Conservation (phyloP, 30 jellyfish, hydroid and myxozoan genomes). For the Cassiopea andromeda region DNA sequence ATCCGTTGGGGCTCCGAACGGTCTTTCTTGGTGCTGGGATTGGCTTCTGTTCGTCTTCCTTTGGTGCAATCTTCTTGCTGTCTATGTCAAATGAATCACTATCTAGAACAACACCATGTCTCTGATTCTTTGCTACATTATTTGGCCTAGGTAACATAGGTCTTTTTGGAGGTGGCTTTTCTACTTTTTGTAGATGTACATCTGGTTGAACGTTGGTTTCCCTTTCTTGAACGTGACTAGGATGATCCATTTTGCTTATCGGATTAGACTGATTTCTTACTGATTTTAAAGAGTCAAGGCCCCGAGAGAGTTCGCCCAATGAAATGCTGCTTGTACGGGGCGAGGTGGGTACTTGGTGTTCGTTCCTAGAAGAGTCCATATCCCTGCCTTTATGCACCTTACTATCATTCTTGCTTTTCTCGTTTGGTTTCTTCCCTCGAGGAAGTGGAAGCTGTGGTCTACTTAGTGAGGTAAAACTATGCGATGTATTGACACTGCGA, state of each 20-base stretch:
- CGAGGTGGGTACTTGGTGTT: background rate
- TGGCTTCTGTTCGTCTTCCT: conserved; percentile 29
- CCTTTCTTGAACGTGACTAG: background rate
- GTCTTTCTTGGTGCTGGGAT: conserved; percentile 76
- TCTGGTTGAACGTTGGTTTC: conserved; percentile 3
- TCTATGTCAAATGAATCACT: background rate
- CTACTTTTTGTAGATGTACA: conserved; percentile 13
- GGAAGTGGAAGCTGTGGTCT: conserved; percentile 60
- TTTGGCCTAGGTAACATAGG: conserved; percentile 30
- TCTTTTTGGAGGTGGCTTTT: conserved; percentile 49
- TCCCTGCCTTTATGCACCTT: background rate
- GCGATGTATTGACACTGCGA: conserved; percentile 14
- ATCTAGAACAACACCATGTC: conserved; percentile 23
- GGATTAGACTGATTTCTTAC: conserved; percentile 31
- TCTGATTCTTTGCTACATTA: conserved; percentile 14
- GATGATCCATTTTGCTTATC: conserved; percentile 16
- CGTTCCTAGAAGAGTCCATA: conserved; percentile 16
- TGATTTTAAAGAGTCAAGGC: conserved; percentile 46
- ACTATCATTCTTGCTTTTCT: conserved; percentile 2
- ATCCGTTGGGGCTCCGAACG: conserved; percentile 17
- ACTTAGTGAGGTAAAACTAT: conserved; percentile 21
- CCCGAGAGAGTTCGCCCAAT: conserved; percentile 38
- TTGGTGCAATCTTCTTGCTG: background rate
- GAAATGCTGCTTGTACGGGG: conserved; percentile 48
- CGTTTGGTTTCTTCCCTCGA: background rate